A percentile compares a stretch with the other conserved stretches of the same genome.
These are phyloP conservation scores for Megathymus violae DNA, from an alignment of 1,140 invertebrate species.

Conservation along the genomic window DNA sequence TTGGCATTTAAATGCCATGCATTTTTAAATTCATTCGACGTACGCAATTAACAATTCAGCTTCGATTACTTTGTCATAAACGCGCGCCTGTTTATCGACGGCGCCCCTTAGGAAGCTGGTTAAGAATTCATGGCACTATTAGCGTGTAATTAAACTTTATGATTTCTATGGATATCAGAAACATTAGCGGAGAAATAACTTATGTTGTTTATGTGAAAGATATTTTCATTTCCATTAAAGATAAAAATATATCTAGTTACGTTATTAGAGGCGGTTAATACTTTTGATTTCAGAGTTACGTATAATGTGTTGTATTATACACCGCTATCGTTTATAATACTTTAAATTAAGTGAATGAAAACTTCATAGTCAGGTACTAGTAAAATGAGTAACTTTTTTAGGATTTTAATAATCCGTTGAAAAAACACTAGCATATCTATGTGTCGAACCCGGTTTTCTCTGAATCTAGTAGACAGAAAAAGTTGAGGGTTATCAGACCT, in stretches of 20 bases:
- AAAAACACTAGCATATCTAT: no score
- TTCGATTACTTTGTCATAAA: constrained; percentile 78
- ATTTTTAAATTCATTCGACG: constrained; percentile 79
- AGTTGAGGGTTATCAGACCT: no score
- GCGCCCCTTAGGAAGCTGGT: constrained; percentile 63
- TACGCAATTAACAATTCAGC: constrained; percentile 77
- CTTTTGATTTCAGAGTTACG: constrained; percentile 4
- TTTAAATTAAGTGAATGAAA: no score
- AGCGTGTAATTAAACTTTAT: constrained; percentile 61
- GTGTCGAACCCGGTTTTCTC: no score
- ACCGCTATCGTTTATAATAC: background rate
- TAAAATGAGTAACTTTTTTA: no score
- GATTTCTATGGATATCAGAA: constrained; percentile 59
- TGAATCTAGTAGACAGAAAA: no score
- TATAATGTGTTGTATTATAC: background rate
- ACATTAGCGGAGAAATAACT: constrained; percentile 53
- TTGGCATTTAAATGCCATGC: constrained; percentile 83
- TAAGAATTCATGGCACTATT: constrained; percentile 62
- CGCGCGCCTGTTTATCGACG: constrained; percentile 51
- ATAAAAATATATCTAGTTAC: constrained; percentile 9
- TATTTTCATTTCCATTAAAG: constrained; percentile 44
- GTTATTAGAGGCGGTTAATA: constrained; percentile 6
- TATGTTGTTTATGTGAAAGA: constrained; percentile 56
- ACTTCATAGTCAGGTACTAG: no score
- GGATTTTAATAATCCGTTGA: no score